Base-by-base conservation (phyloP, 2,888 invertebrate genomes). In the Reticulitermes lucifugus region DNA sequence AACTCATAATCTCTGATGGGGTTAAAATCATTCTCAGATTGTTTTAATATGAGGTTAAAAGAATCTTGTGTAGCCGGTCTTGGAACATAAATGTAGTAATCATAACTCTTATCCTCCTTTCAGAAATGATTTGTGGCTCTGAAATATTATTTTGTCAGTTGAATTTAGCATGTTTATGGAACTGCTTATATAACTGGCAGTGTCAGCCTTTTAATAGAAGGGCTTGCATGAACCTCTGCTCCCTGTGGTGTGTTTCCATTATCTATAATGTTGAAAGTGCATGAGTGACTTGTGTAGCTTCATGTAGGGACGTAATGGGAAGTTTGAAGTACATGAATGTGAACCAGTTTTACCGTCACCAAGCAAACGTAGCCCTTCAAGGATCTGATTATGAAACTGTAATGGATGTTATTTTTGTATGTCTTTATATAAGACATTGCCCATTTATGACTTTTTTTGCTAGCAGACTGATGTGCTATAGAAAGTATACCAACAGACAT, bases 221-320 rank as follows among this genome's bases (percentile, higher is more conserved):
- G 25, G 0, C 9, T 65, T 65, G 65, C 65, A 65, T 65, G 65
- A 12, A 65, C 55, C 14, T 18, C 1, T 55, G 55, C 55, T 18
- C 7, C 5, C 18, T 55, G 14, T 18, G 14, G 55, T 55, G 18
- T 55, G 2, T 55, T 55, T 2, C 55, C 14, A 18, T 55, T 4
- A 55, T 55, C 55, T 18, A 18, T 55, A 55, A 55, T 55, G 55
- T 55, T 65, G 25, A 65, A 65, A n/a, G 14, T 65, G 65, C 65
- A 65, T 65, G 65, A 65, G 65, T 65, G n/a, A 65, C n/a, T 65
- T 65, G 65, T 65, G 65, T 65, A n/a, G 25, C 65, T 65, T 25
- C 55, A 55, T 65, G n/a, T 65, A 65, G 65, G 55, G 55, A n/a
- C 65, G 3, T 65, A n/a, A 25, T 25, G n/a, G 65, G n/a, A 12